Evolutionary conservation across 2,113 vertebrate species (phyloP).

Genomic region (Entosphenus tridentatus): DNA sequence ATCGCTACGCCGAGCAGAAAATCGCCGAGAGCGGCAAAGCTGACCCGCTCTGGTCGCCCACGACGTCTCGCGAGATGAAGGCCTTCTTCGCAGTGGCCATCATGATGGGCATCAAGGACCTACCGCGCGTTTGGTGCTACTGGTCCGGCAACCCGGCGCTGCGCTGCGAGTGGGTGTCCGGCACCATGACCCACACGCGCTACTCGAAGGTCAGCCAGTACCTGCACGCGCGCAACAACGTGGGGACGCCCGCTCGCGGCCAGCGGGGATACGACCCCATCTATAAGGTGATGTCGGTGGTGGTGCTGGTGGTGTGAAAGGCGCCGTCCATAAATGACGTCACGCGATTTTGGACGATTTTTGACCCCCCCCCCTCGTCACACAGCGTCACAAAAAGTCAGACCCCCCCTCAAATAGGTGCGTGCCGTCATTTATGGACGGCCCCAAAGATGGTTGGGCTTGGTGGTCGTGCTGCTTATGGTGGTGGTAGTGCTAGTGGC

Average conservation of each 20-base stretch:
- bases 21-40: slow-evolving; percentile 33
- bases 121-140: slow-evolving; percentile 38
- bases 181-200: slow-evolving; percentile 35
- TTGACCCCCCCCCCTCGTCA: too few species aligned
- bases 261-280: slow-evolving; percentile 35
- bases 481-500: too few species aligned
- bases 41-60: slow-evolving; percentile 40
- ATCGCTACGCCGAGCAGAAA: slow-evolving; percentile 41
- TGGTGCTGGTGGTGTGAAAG: too few species aligned
- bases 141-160: slow-evolving; percentile 45
- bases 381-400: too few species aligned
- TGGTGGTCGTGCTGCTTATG: too few species aligned
- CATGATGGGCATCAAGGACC: slow-evolving; percentile 44
- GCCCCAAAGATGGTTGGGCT: too few species aligned
- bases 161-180: slow-evolving; percentile 38
- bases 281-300: slow-evolving; percentile 23
- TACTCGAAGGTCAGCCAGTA: slow-evolving; percentile 41
- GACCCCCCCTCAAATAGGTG: too few species aligned
- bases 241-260: slow-evolving; percentile 24
- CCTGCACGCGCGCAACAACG: slow-evolving; percentile 32
- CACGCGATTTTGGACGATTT: too few species aligned
- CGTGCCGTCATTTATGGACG: too few species aligned
- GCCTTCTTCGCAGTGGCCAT: slow-evolving; percentile 37
- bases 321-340: too few species aligned
- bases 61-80: slow-evolving; percentile 33